Conservation (phyloP, 2,797 vertebrate species). For the Eulemur coronatus region DNA sequence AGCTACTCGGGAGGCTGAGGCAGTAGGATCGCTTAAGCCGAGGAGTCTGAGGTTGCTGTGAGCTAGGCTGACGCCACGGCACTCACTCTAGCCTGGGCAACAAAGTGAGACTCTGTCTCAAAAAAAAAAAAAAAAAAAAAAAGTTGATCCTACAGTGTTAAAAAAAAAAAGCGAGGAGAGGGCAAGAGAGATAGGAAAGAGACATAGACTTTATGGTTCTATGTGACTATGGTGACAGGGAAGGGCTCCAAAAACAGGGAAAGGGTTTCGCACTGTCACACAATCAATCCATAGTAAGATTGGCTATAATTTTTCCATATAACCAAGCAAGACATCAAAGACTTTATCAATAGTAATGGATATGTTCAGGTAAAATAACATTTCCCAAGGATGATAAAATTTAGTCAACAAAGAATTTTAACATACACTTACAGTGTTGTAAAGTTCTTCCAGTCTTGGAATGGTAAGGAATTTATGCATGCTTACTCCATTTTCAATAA, state of each 20-base stretch:
- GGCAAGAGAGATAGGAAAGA: not conserved
- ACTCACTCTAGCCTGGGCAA: too few species aligned
- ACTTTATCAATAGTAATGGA: not conserved
- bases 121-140: too few species aligned
- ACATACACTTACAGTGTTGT: constrained; percentile 93
- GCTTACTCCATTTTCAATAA: constrained; percentile 99
- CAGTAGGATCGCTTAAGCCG: too few species aligned
- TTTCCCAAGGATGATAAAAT: constrained; percentile 9
- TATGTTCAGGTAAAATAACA: constrained; percentile 36
- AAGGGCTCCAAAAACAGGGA: not conserved
- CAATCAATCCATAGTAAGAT: not conserved
- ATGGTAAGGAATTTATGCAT: constrained; percentile 99
- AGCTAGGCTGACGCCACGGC: too few species aligned
- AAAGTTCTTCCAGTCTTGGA: constrained; percentile 96
- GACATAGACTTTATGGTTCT: too few species aligned
- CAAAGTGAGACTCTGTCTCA: too few species aligned
- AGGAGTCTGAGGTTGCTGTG: too few species aligned
- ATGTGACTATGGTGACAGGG: not conserved
- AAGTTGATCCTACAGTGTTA: not conserved
- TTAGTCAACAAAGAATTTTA: constrained; percentile 31
- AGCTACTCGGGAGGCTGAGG: too few species aligned
- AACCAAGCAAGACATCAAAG: constrained; percentile 11
- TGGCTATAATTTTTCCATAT: not conserved
- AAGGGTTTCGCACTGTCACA: not conserved
- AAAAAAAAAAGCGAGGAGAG: not conserved